Conservation (phyloP, 1,140 invertebrate species). For the Diploscapter pachys region DNA sequence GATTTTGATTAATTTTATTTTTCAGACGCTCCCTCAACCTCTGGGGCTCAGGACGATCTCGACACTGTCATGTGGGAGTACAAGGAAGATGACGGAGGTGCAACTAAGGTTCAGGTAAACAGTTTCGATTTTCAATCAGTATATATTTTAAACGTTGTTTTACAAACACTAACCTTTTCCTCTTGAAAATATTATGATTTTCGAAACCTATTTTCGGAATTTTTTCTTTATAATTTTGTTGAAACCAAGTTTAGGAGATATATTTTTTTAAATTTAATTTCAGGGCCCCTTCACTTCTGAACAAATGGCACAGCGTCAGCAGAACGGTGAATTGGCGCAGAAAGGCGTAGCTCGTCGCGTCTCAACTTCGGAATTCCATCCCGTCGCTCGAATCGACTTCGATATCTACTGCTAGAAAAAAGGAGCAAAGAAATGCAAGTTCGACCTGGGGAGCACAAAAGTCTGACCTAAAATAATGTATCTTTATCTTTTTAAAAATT, state of each 20-base stretch:
- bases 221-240: neutral
- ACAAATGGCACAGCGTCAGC: conserved; percentile 82
- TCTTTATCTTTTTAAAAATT: neutral
- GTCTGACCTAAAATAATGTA: too few species aligned
- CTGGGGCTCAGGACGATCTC: conserved; percentile 49
- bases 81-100: conserved; percentile 70
- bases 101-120: conserved; percentile 4
- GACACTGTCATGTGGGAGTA: conserved; percentile 76
- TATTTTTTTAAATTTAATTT: neutral
- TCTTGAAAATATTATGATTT: neutral
- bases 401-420: conserved; percentile 30
- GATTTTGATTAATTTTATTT: conserved; percentile 1
- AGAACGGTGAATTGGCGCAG: conserved; percentile 66
- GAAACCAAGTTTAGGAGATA: neutral
- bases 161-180: neutral
- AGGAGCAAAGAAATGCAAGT: neutral
- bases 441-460: too few species aligned
- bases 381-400: conserved; percentile 36
- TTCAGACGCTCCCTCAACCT: conserved; percentile 7
- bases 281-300: conserved; percentile 78
- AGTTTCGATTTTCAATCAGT: neutral
- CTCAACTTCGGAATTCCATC: conserved; percentile 25
- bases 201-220: neutral
- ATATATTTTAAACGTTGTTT: neutral
- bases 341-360: conserved; percentile 31